These are phyloP conservation scores for Anoura caudifer DNA, from an alignment of 2,113 vertebrate species.

Conservation along the genomic window DNA sequence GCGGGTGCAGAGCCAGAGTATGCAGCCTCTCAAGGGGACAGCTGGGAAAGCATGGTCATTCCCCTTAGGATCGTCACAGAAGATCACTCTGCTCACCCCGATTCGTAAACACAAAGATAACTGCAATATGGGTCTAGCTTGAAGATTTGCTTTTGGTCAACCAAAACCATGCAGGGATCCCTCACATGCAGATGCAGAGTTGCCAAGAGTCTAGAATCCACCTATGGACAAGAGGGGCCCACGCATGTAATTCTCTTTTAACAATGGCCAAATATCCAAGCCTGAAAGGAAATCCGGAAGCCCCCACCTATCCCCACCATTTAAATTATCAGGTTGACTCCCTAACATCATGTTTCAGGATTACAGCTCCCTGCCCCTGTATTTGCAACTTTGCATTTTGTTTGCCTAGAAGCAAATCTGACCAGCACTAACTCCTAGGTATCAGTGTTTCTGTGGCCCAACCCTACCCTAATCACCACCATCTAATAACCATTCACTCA, in stretches of 20 bases:
- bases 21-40: not conserved
- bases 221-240: not conserved
- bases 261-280: not conserved
- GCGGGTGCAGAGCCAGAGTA: not conserved
- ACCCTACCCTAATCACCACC: not conserved
- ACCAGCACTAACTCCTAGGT: not conserved
- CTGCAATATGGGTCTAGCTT: not conserved
- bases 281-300: not conserved
- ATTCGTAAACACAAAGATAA: not conserved
- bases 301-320: not conserved
- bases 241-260: not conserved
- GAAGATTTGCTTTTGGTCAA: not conserved
- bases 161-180: not conserved
- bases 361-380: not conserved
- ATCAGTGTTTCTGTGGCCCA: not conserved
- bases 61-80: not conserved
- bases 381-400: constrained; percentile 64
- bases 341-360: constrained; percentile 46
- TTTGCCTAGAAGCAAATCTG: constrained; percentile 62
- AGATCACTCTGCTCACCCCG: not conserved
- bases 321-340: constrained; percentile 40
- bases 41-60: not conserved
- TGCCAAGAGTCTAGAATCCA: not conserved
- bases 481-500: not conserved
- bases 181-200: not conserved